Conservation (phyloP, 2,797 vertebrate genomes). For the Furcifer pardalis region DNA sequence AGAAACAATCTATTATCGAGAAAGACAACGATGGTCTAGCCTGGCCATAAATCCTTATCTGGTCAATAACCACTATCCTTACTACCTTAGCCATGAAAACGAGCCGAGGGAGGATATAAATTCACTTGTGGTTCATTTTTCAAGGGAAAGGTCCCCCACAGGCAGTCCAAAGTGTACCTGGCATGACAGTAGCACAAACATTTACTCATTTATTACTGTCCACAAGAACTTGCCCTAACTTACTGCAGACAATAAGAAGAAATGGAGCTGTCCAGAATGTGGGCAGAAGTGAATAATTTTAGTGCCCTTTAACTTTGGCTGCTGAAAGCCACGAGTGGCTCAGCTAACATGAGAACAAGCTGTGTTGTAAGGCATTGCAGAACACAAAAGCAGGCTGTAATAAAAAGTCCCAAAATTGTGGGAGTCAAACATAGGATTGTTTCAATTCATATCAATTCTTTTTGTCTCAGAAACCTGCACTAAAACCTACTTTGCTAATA, state of each 20-base stretch:
- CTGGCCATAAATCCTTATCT: conserved; percentile 79
- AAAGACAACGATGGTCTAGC: conserved; percentile 76
- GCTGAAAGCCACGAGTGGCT: background rate
- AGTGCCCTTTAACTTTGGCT: background rate
- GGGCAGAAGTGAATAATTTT: conserved; percentile 16
- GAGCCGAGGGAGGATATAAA: conserved; percentile 82
- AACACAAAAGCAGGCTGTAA: background rate
- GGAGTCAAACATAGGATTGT: background rate
- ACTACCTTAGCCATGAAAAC: conserved; percentile 81
- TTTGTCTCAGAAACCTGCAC: background rate
- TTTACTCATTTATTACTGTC: conserved; percentile 51
- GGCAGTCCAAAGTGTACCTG: conserved; percentile 30
- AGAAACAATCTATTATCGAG: conserved; percentile 55
- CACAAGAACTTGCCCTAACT: conserved; percentile 2
- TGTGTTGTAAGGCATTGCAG: too few relatives aligned
- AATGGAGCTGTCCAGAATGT: background rate
- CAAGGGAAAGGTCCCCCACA: conserved; percentile 38
- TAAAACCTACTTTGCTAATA: background rate
- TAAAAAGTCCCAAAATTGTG: background rate
- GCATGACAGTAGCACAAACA: conserved; percentile 34
- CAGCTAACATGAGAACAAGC: background rate
- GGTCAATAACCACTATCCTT: conserved; percentile 83
- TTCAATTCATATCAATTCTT: background rate
- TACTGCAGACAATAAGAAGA: background rate
- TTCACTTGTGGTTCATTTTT: conserved; percentile 72